phyloP scores from a whole-genome alignment of 2,797 vertebrate genomes.

The Microctenopoma lineatum region DNA sequence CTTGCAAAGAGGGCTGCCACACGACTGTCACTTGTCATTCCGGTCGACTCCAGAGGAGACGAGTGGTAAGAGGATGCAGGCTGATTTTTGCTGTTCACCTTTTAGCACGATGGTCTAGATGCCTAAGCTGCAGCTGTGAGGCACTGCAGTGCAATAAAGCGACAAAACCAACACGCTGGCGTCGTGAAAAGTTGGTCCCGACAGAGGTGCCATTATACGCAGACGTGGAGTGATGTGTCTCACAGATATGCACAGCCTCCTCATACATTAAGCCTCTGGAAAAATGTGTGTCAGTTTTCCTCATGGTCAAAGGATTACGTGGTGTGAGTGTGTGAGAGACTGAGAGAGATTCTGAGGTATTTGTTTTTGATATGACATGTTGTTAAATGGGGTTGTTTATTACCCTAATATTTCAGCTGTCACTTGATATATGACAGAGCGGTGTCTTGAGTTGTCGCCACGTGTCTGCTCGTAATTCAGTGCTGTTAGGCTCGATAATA shows the following conservation, averaged over 20 bases:
- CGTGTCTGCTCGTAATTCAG: slow-evolving; percentile 18
- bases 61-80: neutral
- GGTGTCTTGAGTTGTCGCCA: slow-evolving; percentile 8
- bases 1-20: slow-evolving; percentile 1
- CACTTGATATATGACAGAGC: slow-evolving; percentile 5
- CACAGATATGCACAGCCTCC: slow-evolving; percentile 23
- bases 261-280: slow-evolving; percentile 44
- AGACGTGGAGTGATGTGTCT: slow-evolving; percentile 24
- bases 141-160: neutral
- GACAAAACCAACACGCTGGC: neutral
- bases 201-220: neutral
- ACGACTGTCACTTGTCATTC: slow-evolving; percentile 45
- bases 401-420: slow-evolving; percentile 12
- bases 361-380: slow-evolving; percentile 22
- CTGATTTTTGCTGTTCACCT: neutral
- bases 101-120: neutral
- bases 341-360: slow-evolving; percentile 5
- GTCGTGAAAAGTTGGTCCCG: slow-evolving; percentile 5
- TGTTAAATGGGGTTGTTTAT: slow-evolving; percentile 33
- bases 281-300: slow-evolving; percentile 37
- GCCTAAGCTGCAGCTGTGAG: neutral
- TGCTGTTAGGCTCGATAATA: neutral
- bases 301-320: slow-evolving; percentile 33
- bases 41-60: slow-evolving; percentile 15
- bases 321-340: neutral